A percentile compares a stretch with the other conserved stretches of the same genome.
Conservation (phyloP, 2,888 invertebrate species). For the Melinopterus prodromus region DNA sequence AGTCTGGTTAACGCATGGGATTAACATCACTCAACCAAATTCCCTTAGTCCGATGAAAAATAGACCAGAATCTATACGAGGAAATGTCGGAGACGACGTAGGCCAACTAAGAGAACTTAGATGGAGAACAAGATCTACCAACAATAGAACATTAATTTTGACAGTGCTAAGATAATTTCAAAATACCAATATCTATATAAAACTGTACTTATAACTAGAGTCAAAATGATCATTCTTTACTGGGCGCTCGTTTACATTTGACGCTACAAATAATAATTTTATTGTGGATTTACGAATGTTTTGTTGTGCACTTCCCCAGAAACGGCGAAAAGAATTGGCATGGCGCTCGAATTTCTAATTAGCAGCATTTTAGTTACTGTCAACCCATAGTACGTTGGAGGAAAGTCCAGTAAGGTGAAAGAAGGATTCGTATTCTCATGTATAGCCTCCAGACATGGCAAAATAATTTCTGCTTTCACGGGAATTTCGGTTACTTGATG, state of each 20-base stretch:
- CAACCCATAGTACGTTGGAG: slow-evolving; percentile 15
- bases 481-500: slow-evolving; percentile 4
- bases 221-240: no score
- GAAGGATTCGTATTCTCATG: slow-evolving; percentile 10
- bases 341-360: slow-evolving; percentile 20
- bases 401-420: slow-evolving; percentile 13
- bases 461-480: not conserved
- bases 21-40: no score
- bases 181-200: no score
- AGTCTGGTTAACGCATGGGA: no score
- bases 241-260: not conserved
- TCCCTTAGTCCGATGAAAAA: no score
- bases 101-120: no score
- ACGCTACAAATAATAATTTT: not conserved
- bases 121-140: no score
- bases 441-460: slow-evolving; percentile 8
- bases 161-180: no score
- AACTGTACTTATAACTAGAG: no score
- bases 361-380: not conserved
- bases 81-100: no score
- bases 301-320: slow-evolving; percentile 7
- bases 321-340: not conserved
- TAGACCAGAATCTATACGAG: no score
- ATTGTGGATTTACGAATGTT: not conserved
- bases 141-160: no score